Conservation (phyloP, 2,113 vertebrate species). For the Rhinopomastus cyanomelas region DNA sequence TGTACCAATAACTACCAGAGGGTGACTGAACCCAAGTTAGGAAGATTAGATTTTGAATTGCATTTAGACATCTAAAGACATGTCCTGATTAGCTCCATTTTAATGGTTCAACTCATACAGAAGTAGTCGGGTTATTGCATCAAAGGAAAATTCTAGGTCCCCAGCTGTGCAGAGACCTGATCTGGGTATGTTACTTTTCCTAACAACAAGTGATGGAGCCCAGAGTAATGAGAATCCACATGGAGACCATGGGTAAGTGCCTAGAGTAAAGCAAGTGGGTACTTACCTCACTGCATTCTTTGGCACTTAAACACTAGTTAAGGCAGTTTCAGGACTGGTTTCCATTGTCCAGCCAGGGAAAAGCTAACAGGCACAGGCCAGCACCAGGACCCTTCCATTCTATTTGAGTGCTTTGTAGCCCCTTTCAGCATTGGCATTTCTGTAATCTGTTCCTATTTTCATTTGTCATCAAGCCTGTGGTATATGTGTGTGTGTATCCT, state of each 20-base stretch:
- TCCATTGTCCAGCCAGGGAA: background rate
- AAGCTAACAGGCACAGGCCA: background rate
- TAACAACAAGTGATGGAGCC: background rate
- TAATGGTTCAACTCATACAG: background rate
- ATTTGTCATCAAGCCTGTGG: background rate
- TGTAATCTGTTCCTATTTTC: background rate
- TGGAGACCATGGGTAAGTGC: fast-evolving
- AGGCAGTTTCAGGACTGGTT: background rate
- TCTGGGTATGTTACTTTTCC: background rate
- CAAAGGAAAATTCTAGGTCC: background rate
- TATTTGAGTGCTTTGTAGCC: background rate
- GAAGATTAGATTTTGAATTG: background rate
- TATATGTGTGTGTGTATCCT: background rate
- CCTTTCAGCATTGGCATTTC: background rate
- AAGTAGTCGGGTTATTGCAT: background rate
- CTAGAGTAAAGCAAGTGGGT: background rate
- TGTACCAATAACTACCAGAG: background rate
- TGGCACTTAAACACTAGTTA: background rate
- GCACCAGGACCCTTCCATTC: background rate
- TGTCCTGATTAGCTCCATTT: background rate
- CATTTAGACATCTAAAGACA: background rate
- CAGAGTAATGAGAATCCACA: background rate
- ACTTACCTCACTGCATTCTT: background rate
- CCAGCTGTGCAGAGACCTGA: background rate
- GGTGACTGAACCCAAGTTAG: background rate